Conservation (phyloP, 2,113 vertebrate genomes). For the Apodemus speciosus region DNA sequence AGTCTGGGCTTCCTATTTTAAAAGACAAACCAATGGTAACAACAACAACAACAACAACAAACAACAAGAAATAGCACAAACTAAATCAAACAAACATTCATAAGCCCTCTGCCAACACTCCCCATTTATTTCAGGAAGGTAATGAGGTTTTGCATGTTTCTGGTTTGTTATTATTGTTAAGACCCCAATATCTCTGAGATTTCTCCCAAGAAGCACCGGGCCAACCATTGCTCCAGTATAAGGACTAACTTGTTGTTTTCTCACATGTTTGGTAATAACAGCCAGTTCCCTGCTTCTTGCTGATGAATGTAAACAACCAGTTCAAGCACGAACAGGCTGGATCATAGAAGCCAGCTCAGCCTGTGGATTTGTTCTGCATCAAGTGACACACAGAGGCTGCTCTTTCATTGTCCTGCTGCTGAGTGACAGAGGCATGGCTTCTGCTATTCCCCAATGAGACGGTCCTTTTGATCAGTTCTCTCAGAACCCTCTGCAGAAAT, state of each 20-base stretch:
- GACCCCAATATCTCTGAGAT: not conserved
- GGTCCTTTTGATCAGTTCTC: slow-evolving; percentile 50
- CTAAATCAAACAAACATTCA: not conserved
- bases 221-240: not conserved
- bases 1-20: not conserved
- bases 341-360: slow-evolving; percentile 24
- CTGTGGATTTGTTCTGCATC: slow-evolving; percentile 40
- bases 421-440: not conserved
- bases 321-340: slow-evolving; percentile 38
- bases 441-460: not conserved
- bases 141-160: not conserved
- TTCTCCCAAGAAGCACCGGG: not conserved
- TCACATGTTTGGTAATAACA: not conserved
- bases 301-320: slow-evolving; percentile 46
- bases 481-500: slow-evolving; percentile 22
- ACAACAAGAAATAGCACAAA: not conserved
- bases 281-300: not conserved
- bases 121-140: not conserved
- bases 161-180: not conserved
- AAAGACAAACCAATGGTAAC: not conserved
- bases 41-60: not conserved
- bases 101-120: not conserved
- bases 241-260: slow-evolving; percentile 9
- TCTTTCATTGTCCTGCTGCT: not conserved
- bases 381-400: not conserved